Conservation (phyloP, 2,113 vertebrate species). For the Phalacrocorax carbo region DNA sequence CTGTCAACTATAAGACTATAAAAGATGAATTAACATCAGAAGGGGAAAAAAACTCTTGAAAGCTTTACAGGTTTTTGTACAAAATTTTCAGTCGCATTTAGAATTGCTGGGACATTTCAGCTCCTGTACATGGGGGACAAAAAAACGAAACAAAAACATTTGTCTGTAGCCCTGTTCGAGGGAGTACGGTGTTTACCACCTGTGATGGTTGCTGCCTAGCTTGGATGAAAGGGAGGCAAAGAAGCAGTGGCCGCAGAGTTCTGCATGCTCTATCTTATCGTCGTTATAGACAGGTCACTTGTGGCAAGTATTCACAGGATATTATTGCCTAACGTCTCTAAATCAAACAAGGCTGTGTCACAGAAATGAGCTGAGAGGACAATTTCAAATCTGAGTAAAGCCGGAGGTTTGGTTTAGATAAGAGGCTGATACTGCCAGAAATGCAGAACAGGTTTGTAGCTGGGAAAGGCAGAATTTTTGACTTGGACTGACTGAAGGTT, state of each 20-base stretch:
- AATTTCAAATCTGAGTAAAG: background rate
- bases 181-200: fast-evolving
- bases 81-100: background rate
- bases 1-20: background rate
- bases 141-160: background rate
- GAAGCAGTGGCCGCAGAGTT: background rate
- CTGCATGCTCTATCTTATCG: background rate
- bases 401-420: background rate
- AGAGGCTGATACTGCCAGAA: background rate
- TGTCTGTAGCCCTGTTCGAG: background rate
- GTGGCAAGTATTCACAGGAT: background rate
- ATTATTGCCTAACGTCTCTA: background rate
- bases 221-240: background rate
- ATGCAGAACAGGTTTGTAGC: background rate
- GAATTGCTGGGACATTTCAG: background rate
- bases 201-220: background rate
- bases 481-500: background rate
- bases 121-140: background rate
- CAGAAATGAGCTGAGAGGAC: background rate
- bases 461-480: background rate
- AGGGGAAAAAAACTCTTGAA: background rate
- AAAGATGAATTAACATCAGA: background rate
- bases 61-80: background rate
- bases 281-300: background rate
- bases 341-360: background rate